phyloP scores from a whole-genome alignment of 2,113 vertebrate genomes.

The Neogobius melanostomus region DNA sequence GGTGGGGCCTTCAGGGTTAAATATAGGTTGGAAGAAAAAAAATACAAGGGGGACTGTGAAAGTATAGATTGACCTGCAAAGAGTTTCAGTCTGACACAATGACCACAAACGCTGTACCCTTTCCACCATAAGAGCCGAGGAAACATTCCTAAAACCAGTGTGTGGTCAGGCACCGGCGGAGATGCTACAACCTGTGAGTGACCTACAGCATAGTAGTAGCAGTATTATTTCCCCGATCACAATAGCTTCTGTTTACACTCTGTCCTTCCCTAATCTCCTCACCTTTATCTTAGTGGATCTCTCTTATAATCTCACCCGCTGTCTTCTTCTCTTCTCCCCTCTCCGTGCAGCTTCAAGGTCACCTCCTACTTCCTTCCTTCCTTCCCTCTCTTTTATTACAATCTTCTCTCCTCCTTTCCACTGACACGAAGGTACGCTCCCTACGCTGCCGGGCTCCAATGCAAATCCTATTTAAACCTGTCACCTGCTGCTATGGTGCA shows the following conservation, averaged over 20 bases:
- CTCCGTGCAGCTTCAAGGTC: conserved; percentile 55
- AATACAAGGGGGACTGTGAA: no score
- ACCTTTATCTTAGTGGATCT: conserved; percentile 45
- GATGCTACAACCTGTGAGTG: background rate
- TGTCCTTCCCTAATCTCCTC: conserved; percentile 34
- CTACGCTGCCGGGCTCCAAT: conserved; percentile 49
- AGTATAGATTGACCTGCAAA: no score
- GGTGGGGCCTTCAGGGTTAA: no score
- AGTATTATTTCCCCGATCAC: conserved; percentile 15
- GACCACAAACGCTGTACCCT: no score
- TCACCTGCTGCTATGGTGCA: conserved; percentile 47
- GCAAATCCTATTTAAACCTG: conserved; percentile 68
- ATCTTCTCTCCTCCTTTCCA: conserved; percentile 39
- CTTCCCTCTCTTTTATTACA: conserved; percentile 17
- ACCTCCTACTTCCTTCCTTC: conserved; percentile 10
- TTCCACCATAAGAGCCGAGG: no score
- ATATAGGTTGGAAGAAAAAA: no score
- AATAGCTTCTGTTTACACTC: conserved; percentile 30
- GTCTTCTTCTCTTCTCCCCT: conserved; percentile 28
- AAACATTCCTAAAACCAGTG: no score
- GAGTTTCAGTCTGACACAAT: no score
- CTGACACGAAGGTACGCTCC: conserved; percentile 15
- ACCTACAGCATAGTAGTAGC: background rate
- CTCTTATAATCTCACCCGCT: conserved; percentile 31
- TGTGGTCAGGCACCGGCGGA: background rate